phyloP scores from a whole-genome alignment of 2,888 invertebrate genomes.

The Adelphocoris suturalis region DNA sequence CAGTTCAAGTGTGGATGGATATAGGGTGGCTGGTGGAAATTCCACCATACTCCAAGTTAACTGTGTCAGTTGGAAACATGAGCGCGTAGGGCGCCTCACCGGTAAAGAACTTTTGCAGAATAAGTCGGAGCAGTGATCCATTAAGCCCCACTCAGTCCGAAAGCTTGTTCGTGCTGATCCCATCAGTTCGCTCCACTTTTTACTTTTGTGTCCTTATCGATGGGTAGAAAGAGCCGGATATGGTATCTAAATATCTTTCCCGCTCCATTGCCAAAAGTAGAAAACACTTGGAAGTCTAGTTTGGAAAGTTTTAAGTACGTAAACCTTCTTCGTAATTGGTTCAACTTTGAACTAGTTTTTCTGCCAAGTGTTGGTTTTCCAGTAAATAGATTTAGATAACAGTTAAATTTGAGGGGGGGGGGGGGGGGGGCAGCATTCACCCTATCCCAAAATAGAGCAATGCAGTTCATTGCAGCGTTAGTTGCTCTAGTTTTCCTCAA shows the following conservation, averaged over 20 bases:
- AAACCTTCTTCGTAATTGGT: not conserved
- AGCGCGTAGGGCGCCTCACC: not conserved
- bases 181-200: not conserved
- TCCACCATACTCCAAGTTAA: not conserved
- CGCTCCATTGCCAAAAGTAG: not conserved
- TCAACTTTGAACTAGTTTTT: not conserved
- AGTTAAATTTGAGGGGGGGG: not conserved
- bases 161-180: not conserved
- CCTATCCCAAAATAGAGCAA: too few species aligned
- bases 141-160: slow-evolving; percentile 4
- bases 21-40: not conserved
- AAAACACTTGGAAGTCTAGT: not conserved
- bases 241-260: not conserved
- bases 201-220: slow-evolving; percentile 21
- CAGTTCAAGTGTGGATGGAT: slow-evolving; percentile 1
- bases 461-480: too few species aligned
- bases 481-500: too few species aligned
- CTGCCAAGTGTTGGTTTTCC: not conserved
- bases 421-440: too few species aligned
- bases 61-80: slow-evolving; percentile 2
- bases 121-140: not conserved
- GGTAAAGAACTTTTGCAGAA: not conserved
- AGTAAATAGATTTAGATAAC: not conserved
- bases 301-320: not conserved
- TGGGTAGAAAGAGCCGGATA: not conserved